Evolutionary conservation across 2,797 vertebrate species (phyloP).

Genomic region (Melanotaenia parkinsoni): DNA sequence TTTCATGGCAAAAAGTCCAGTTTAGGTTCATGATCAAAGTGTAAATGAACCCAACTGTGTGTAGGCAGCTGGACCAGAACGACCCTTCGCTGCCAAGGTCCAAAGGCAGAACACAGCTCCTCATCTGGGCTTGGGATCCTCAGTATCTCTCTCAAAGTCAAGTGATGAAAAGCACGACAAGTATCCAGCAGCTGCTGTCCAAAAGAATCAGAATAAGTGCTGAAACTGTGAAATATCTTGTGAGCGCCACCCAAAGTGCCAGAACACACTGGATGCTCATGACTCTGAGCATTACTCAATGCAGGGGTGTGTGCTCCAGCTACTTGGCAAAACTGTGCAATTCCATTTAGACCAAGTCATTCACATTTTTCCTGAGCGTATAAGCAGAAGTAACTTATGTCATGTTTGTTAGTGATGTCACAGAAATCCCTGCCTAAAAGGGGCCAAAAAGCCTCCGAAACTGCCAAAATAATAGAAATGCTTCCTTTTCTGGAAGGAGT

Average conservation of each 20-base stretch:
- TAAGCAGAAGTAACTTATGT: constrained; percentile 33
- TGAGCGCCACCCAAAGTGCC: constrained; percentile 49
- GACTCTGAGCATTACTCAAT: constrained; percentile 31
- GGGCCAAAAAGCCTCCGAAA: constrained; percentile 26
- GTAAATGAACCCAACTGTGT: constrained; percentile 47
- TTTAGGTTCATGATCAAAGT: constrained; percentile 47
- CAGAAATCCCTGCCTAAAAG: constrained; percentile 44
- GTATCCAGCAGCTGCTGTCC: constrained; percentile 68
- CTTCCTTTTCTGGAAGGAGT: constrained; percentile 7
- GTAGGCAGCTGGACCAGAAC: constrained; percentile 42
- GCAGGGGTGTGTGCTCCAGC: constrained; percentile 35
- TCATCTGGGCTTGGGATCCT: constrained; percentile 34
- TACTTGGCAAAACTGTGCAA: constrained; percentile 56
- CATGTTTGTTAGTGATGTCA: constrained; percentile 45
- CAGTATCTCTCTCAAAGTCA: constrained; percentile 37
- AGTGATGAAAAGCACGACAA: constrained; percentile 51
- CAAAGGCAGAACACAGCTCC: constrained; percentile 50
- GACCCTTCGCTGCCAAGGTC: constrained; percentile 34
- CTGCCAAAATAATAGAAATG: constrained; percentile 12
- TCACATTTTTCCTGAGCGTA: constrained; percentile 17
- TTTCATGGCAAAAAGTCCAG: constrained; percentile 36
- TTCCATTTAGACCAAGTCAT: constrained; percentile 63
- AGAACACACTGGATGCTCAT: constrained; percentile 49
- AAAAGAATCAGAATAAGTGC: constrained; percentile 39
- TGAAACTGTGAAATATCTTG: constrained; percentile 40